phyloP scores from a whole-genome alignment of 1,140 invertebrate genomes.

The Chrysoperla carnea region DNA sequence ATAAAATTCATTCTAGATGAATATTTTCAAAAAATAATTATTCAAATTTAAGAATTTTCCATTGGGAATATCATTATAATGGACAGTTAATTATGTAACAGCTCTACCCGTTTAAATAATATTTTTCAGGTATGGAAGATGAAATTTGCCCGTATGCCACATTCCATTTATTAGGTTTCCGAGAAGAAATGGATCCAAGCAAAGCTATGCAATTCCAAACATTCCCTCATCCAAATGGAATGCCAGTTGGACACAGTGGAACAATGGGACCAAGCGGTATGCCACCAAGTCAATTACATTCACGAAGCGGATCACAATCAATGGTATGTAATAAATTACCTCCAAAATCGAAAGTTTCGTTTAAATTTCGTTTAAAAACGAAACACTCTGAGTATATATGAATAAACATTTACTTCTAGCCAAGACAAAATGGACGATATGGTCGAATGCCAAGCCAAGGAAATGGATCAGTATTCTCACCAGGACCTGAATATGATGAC shows the following conservation, averaged over 20 bases:
- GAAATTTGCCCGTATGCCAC: slow-evolving; percentile 89
- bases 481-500: slow-evolving; percentile 71
- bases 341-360: too few species aligned
- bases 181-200: slow-evolving; percentile 84
- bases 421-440: slow-evolving; percentile 56
- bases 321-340: slow-evolving; percentile 35
- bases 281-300: slow-evolving; percentile 47
- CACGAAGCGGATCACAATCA: slow-evolving; percentile 68
- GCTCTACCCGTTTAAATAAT: slow-evolving; percentile 15
- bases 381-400: too few species aligned
- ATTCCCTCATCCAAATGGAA: slow-evolving; percentile 64
- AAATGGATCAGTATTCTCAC: slow-evolving; percentile 50
- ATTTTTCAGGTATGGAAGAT: slow-evolving; percentile 67
- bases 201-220: slow-evolving; percentile 77
- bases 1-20: too few species aligned
- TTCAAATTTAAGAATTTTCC: too few species aligned
- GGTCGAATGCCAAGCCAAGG: slow-evolving; percentile 42
- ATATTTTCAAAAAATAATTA: not conserved
- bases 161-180: slow-evolving; percentile 84
- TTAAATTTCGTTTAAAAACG: too few species aligned
- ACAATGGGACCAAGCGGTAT: slow-evolving; percentile 55
- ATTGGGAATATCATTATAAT: too few species aligned
- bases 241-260: slow-evolving; percentile 33
- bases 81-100: slow-evolving; percentile 13
- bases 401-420: slow-evolving; percentile 23